Evolutionary conservation across 2,113 vertebrate species (phyloP).

Genomic region (Phylloscopus trochilus): DNA sequence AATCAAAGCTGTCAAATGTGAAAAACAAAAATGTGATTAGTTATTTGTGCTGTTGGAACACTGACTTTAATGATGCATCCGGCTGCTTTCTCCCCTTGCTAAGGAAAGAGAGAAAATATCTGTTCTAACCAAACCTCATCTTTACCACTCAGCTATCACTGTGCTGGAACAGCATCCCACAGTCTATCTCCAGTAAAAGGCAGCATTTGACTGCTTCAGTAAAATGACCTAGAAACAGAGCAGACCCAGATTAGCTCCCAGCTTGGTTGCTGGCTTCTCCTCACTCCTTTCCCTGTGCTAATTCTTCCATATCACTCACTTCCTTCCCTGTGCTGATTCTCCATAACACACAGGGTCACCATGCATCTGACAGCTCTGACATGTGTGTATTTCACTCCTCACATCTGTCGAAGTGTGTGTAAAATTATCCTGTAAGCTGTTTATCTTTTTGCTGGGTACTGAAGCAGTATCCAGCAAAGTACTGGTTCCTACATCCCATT

Average conservation of each 20-base stretch:
- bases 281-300: neutral
- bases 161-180: neutral
- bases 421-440: neutral
- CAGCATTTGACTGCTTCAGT: neutral
- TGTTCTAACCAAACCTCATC: neutral
- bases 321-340: neutral
- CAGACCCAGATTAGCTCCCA: neutral
- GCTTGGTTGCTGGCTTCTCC: neutral
- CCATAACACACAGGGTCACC: rapidly evolving
- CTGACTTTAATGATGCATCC: neutral
- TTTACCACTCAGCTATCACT: neutral
- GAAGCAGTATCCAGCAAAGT: neutral
- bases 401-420: neutral
- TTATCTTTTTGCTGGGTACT: neutral
- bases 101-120: neutral
- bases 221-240: neutral
- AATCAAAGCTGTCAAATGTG: neutral
- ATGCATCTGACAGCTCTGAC: neutral
- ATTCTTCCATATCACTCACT: neutral
- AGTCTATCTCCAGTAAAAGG: neutral
- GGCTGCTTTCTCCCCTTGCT: neutral
- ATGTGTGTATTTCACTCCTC: neutral
- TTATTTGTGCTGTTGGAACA: neutral
- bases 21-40: neutral
- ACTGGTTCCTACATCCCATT: rapidly evolving